Conservation (phyloP, 2,888 invertebrate genomes). For the Dynastes hyllus region DNA sequence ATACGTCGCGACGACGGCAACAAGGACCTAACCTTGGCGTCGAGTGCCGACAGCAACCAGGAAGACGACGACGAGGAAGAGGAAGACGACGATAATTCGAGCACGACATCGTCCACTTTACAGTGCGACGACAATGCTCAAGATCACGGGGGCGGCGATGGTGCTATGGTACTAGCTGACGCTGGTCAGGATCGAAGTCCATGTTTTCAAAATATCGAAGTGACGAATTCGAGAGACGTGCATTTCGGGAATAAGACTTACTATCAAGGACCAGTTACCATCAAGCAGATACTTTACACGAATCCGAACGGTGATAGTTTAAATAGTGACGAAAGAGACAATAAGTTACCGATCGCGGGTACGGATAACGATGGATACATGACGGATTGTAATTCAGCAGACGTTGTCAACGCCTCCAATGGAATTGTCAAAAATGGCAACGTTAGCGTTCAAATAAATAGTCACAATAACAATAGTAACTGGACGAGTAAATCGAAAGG, state of each 20-base stretch:
- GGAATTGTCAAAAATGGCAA: slow-evolving; percentile 4
- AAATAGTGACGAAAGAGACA: slow-evolving; percentile 14
- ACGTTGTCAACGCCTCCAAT: neutral
- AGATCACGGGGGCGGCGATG: slow-evolving; percentile 1
- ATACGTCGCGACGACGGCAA: slow-evolving; percentile 34
- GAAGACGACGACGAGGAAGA: slow-evolving; percentile 35
- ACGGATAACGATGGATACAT: slow-evolving; percentile 30
- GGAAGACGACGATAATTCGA: slow-evolving; percentile 50
- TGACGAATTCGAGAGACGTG: slow-evolving; percentile 81
- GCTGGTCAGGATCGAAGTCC: slow-evolving; percentile 59
- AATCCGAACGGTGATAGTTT: slow-evolving; percentile 53
- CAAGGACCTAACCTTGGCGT: neutral
- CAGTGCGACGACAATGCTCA: slow-evolving; percentile 29
- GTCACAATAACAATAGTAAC: slow-evolving; percentile 15
- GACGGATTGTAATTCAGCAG: neutral
- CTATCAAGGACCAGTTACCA: slow-evolving; percentile 85
- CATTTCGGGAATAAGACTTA: slow-evolving; percentile 85
- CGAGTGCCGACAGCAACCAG: slow-evolving; percentile 28
- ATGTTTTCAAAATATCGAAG: slow-evolving; percentile 77
- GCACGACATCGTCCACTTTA: slow-evolving; percentile 52
- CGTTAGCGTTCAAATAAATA: slow-evolving; percentile 1
- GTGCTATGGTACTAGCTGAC: slow-evolving; percentile 51
- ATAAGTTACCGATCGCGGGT: slow-evolving; percentile 29
- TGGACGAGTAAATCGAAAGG: slow-evolving; percentile 41
- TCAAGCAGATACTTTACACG: slow-evolving; percentile 80